phyloP scores from a whole-genome alignment of 1,140 invertebrate species.

The Drosophila nigrodunni region DNA sequence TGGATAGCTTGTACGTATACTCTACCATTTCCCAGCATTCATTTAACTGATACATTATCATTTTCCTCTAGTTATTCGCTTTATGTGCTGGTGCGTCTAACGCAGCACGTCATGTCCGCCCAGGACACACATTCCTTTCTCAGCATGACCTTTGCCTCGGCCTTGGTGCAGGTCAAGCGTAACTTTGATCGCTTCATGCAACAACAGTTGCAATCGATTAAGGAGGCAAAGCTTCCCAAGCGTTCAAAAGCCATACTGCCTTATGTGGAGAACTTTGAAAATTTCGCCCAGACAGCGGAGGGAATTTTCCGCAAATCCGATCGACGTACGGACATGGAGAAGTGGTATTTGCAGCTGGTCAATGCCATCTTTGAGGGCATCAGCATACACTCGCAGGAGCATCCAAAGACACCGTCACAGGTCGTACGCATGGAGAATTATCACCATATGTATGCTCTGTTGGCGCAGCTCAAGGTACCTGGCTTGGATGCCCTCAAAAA shows the following conservation, averaged over 20 bases:
- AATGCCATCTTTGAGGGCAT: conserved; percentile 95
- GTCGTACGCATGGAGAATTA: conserved; percentile 99
- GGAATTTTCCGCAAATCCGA: conserved; percentile 94
- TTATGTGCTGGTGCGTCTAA: conserved; percentile 95
- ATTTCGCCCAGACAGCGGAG: conserved; percentile 95
- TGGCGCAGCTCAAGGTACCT: conserved; percentile 95
- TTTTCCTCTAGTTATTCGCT: conserved; percentile 92
- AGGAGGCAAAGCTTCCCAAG: conserved; percentile 90
- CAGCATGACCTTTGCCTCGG: conserved; percentile 94
- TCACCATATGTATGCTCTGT: conserved; percentile 95
- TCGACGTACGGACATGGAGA: conserved; percentile 96
- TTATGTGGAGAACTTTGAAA: conserved; percentile 96
- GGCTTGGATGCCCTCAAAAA: conserved; percentile 95
- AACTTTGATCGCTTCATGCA: conserved; percentile 97
- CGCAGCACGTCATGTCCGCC: conserved; percentile 95
- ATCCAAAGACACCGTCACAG: conserved; percentile 96
- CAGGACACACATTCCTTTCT: conserved; percentile 96
- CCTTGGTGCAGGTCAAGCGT: conserved; percentile 96
- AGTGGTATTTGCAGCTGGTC: conserved; percentile 95
- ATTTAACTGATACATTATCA: neutral
- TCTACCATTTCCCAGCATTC: neutral
- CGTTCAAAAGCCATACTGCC: conserved; percentile 95
- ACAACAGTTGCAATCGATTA: conserved; percentile 92
- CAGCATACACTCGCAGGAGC: conserved; percentile 91
- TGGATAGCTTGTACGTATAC: conserved; percentile 93